Evolutionary conservation across 2,888 invertebrate species (phyloP).

Genomic region (Augiades crinisus): DNA sequence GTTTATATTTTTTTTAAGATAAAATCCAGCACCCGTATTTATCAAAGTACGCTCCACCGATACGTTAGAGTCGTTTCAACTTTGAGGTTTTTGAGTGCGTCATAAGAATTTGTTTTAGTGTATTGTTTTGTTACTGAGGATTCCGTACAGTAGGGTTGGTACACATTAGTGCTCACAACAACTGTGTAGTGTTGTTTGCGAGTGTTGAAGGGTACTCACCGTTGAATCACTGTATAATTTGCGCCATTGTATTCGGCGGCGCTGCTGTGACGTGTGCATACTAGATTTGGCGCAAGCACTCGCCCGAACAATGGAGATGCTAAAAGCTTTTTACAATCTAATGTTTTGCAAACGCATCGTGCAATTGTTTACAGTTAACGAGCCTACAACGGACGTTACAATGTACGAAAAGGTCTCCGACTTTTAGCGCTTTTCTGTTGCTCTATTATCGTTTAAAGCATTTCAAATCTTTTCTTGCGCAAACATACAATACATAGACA

Average conservation of each 20-base stretch:
- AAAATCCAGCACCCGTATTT: not conserved
- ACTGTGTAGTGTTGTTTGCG: slow-evolving; percentile 20
- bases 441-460: too few relatives aligned
- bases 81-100: slow-evolving; percentile 5
- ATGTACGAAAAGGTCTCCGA: not conserved
- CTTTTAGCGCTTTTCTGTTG: not conserved
- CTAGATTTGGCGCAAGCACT: slow-evolving; percentile 34
- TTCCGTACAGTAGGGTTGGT: slow-evolving; percentile 10
- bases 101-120: slow-evolving; percentile 15
- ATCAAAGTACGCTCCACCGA: too few relatives aligned
- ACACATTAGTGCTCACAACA: slow-evolving; percentile 15
- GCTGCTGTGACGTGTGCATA: slow-evolving; percentile 33
- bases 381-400: slow-evolving; percentile 5
- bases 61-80: slow-evolving; percentile 1
- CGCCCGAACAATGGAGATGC: slow-evolving; percentile 34
- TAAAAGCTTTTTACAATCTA: slow-evolving; percentile 32
- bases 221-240: slow-evolving; percentile 41
- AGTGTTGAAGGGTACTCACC: slow-evolving; percentile 31
- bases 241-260: slow-evolving; percentile 41
- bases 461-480: not conserved
- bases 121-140: slow-evolving; percentile 6
- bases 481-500: not conserved
- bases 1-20: too few relatives aligned
- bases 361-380: slow-evolving; percentile 23
- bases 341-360: slow-evolving; percentile 21